phyloP scores from a whole-genome alignment of 2,113 vertebrate genomes.

The Montifringilla adamsi region DNA sequence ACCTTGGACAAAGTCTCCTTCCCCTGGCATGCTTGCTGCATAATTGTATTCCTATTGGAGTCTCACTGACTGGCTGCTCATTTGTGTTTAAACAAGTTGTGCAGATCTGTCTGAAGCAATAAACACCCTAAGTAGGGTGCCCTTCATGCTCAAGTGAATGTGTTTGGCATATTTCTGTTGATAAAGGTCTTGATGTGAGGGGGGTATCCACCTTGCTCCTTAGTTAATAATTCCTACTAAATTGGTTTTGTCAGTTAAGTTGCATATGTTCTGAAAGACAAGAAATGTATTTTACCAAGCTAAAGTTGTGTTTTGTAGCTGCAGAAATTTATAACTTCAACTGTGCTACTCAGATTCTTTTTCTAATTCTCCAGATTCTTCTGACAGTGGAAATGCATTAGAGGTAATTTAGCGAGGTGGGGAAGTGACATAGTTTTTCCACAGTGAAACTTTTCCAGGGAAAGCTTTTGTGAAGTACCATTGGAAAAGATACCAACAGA shows the following conservation, averaged over 20 bases:
- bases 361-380: neutral
- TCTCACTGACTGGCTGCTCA: neutral
- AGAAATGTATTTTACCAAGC: neutral
- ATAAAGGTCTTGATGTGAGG: neutral
- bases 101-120: neutral
- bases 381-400: neutral
- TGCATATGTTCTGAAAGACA: neutral
- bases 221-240: neutral
- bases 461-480: constrained; percentile 20
- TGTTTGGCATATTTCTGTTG: neutral
- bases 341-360: neutral
- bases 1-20: neutral
- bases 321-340: neutral
- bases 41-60: fast-evolving
- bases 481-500: neutral
- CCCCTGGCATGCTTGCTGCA: too few species aligned
- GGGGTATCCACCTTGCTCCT: neutral
- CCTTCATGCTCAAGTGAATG: neutral
- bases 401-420: neutral
- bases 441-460: constrained; percentile 14
- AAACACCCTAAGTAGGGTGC: neutral
- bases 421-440: constrained; percentile 14
- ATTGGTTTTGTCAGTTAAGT: neutral
- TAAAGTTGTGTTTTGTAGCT: neutral
- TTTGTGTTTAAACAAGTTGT: neutral